phyloP scores from a whole-genome alignment of 2,113 vertebrate species.

The Cebidichthys violaceus region DNA sequence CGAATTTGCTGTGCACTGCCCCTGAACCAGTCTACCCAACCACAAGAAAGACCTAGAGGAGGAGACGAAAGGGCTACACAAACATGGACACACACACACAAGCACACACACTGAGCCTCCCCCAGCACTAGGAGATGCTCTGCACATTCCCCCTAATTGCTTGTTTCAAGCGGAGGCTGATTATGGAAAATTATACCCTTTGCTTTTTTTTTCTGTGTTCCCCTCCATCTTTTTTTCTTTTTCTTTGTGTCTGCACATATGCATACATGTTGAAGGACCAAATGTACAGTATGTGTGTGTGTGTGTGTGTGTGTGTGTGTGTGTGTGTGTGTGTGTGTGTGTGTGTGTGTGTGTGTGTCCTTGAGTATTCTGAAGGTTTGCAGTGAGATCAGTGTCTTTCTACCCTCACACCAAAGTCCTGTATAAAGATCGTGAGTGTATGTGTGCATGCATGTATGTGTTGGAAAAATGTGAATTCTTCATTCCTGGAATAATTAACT shows the following conservation, averaged over 20 bases:
- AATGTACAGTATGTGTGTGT: slow-evolving; percentile 30
- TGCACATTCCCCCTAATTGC: slow-evolving; percentile 93
- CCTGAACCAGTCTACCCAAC: slow-evolving; percentile 91
- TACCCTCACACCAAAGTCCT: not conserved
- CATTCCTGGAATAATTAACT: not conserved
- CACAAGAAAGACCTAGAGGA: slow-evolving; percentile 76
- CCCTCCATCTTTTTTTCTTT: slow-evolving; percentile 29
- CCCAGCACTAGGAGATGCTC: slow-evolving; percentile 81
- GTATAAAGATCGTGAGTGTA: not conserved
- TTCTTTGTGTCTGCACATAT: slow-evolving; percentile 64
- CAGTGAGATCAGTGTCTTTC: slow-evolving; percentile 2
- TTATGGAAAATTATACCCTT: slow-evolving; percentile 94
- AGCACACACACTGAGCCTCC: slow-evolving; percentile 37
- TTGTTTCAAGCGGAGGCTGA: slow-evolving; percentile 92
- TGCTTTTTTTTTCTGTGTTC: slow-evolving; percentile 67
- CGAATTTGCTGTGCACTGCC: slow-evolving; percentile 93
- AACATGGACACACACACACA: slow-evolving; percentile 69
- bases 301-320: not conserved
- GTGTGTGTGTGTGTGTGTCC: not conserved
- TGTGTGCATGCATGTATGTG: not conserved
- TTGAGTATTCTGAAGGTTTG: not conserved
- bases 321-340: not conserved
- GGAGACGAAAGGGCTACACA: slow-evolving; percentile 68
- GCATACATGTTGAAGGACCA: slow-evolving; percentile 36
- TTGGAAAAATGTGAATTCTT: not conserved